A percentile compares a stretch with the other conserved stretches of the same genome.
Evolutionary conservation across 2,797 vertebrate genomes (phyloP).

Genomic region (Darevskia nairensis): DNA sequence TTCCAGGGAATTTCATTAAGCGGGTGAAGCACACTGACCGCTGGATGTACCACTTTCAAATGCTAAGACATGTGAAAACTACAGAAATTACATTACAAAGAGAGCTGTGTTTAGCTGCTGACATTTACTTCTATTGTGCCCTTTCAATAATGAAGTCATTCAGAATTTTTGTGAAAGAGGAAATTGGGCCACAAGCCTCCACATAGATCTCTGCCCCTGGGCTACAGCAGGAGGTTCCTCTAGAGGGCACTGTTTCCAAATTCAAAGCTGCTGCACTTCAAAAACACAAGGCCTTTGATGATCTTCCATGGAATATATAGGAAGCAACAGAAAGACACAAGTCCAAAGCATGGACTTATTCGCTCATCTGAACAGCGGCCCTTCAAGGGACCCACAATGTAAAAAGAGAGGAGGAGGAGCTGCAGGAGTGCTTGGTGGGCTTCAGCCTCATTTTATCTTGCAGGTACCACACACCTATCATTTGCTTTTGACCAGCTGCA

Average conservation of each 20-base stretch:
- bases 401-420: background rate
- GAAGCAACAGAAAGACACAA: background rate
- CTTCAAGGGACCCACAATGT: background rate
- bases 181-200: constrained; percentile 31
- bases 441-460: constrained; percentile 2
- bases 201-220: background rate
- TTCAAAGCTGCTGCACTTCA: constrained; percentile 25
- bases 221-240: constrained; percentile 15
- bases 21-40: constrained; percentile 55
- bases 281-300: constrained; percentile 41
- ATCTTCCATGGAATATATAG: background rate
- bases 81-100: constrained; percentile 61
- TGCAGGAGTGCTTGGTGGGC: constrained; percentile 8
- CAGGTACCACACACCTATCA: background rate
- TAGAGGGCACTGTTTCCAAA: constrained; percentile 45
- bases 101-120: constrained; percentile 69
- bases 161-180: constrained; percentile 57
- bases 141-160: constrained; percentile 42
- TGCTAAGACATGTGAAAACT: constrained; percentile 53
- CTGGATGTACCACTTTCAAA: constrained; percentile 58
- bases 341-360: too few relatives aligned
- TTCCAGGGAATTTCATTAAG: constrained; percentile 60
- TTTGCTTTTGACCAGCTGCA: constrained; percentile 10
- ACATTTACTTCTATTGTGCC: constrained; percentile 48
- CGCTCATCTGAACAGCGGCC: background rate